Base-by-base conservation (phyloP, 53 echinoderm and acorn worm species). In the Henricia sp. region DNA sequence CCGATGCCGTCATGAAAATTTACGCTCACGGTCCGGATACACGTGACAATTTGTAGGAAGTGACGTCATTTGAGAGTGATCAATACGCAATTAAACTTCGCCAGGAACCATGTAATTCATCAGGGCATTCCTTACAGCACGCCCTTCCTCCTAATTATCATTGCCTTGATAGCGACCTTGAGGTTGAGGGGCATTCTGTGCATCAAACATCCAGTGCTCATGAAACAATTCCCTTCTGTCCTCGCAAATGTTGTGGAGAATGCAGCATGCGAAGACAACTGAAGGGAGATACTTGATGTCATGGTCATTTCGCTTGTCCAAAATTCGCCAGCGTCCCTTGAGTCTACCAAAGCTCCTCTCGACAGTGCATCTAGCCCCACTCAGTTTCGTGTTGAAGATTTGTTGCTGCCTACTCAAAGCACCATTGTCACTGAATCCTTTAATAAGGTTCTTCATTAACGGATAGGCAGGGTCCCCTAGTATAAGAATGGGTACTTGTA, bases 241-340 rank as follows among this genome's bases (percentile, higher is more conserved):
- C 64, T 80, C 90, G 67, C 90, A 90, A 24, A 90, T 55, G 41
- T 90, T 90, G 54, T 90, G 90, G 23, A 90, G 51, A 19, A 71
- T 43, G 26, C 90, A 90, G 39, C 90, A 90, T 6, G 72, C 66
- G 14, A 33, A 27, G 1, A 71, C 54, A 3, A 90, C 25, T 19
- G 63, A 34, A 16, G 54, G 43, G 10, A 88, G 42, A 37, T 37
- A 41, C 19, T 72, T 19, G 3, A 83, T 52, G 17, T 68, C 50
- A 50, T 37, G 26, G 66, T 90, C 86, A 62, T 90, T 86, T 4
- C 66, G 29, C 38, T 90, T 90, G 32, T 69, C 14, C 10, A 89
- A 48, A 62, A 51, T 51, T n/a, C 89, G 46, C 89, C 76, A 89
- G 6, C 89, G 67, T 2, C 85, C 90, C 39, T 90, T 86, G 4